phyloP scores from a whole-genome alignment of 1,140 invertebrate species.

The Apis mellifera region DNA sequence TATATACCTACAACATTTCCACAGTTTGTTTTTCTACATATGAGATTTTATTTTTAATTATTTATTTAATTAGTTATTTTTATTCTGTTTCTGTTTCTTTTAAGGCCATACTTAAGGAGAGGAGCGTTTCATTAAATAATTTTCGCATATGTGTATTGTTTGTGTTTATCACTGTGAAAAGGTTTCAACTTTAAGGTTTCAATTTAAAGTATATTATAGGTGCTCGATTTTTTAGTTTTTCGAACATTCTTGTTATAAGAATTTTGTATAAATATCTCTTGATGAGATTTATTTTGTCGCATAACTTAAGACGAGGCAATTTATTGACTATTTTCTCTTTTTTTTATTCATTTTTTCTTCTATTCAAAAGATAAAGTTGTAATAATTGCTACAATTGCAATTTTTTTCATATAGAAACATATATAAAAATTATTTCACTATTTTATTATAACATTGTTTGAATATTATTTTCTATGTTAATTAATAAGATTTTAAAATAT shows the following conservation, averaged over 20 bases:
- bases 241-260: not conserved
- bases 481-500: no score
- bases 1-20: conserved; percentile 38
- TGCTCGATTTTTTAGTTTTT: not conserved
- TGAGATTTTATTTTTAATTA: conserved; percentile 24
- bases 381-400: no score
- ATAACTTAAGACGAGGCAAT: no score
- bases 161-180: not conserved
- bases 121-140: conserved; percentile 27
- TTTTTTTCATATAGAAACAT: no score
- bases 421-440: no score
- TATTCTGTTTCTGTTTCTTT: conserved; percentile 24
- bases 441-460: no score
- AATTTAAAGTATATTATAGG: not conserved
- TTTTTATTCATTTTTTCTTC: no score
- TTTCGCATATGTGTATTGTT: not conserved
- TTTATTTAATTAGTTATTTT: conserved; percentile 30
- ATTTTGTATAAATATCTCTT: no score
- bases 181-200: not conserved
- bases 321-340: no score
- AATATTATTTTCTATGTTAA: no score
- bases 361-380: no score
- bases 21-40: conserved; percentile 35
- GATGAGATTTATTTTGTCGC: no score
- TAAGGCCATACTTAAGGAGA: conserved; percentile 63